phyloP scores from a whole-genome alignment of 2,888 invertebrate genomes.

The Mythimna vitellina region DNA sequence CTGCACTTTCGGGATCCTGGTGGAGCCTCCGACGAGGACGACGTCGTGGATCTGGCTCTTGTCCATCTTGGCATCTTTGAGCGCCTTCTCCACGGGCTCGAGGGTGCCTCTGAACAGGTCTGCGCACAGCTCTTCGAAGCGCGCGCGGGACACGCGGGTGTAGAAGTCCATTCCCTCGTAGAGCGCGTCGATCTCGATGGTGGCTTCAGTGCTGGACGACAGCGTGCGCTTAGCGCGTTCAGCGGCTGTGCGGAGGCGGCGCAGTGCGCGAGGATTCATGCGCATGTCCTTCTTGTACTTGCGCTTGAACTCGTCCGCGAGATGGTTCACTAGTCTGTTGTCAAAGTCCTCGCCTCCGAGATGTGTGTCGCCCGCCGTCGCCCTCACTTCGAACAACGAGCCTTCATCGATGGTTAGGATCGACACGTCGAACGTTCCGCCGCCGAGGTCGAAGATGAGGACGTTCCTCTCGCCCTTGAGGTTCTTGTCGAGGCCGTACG shows the following conservation, averaged over 20 bases:
- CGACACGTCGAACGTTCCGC: conserved; percentile 98
- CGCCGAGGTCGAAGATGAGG: conserved; percentile 93
- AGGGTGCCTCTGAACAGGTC: conserved; percentile 94
- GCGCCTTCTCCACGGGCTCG: conserved; percentile 94
- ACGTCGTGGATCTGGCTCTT: conserved; percentile 94
- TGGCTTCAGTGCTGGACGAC: conserved; percentile 94
- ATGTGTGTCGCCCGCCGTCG: conserved; percentile 96
- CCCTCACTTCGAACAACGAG: conserved; percentile 94
- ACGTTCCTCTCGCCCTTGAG: conserved; percentile 94
- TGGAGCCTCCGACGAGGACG: conserved; percentile 95
- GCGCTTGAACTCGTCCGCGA: conserved; percentile 93
- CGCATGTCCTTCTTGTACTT: conserved; percentile 93
- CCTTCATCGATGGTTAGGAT: conserved; percentile 97
- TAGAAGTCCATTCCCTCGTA: conserved; percentile 93
- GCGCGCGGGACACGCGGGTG: conserved; percentile 93
- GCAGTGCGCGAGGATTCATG: conserved; percentile 92
- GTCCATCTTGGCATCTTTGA: conserved; percentile 95
- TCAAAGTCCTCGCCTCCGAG: conserved; percentile 94
- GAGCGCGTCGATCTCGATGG: conserved; percentile 94
- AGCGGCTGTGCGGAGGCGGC: conserved; percentile 94
- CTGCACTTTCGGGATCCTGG: conserved; percentile 95
- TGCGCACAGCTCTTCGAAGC: conserved; percentile 94
- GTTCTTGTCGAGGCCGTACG: conserved; percentile 95
- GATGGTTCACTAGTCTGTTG: conserved; percentile 92
- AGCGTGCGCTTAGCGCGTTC: conserved; percentile 95